phyloP scores from a whole-genome alignment of 35 echinoderm and acorn worm species.

The Chiridota heheva region DNA sequence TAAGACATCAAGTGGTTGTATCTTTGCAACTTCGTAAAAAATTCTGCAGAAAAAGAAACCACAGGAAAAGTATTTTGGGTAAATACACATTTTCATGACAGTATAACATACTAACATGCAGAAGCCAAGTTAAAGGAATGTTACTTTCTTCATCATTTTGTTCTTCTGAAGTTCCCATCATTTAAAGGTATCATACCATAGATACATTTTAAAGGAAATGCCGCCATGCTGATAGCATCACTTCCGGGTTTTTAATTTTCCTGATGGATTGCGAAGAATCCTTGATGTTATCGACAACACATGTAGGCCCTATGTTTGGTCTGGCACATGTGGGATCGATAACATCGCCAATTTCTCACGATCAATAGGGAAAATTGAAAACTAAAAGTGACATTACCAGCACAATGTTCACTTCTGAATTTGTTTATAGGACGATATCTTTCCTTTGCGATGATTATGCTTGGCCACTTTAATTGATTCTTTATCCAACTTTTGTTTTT shows the following conservation, averaged over 20 bases:
- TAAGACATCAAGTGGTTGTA: constrained; percentile 58
- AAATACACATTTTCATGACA: not conserved
- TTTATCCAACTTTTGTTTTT: too few species aligned
- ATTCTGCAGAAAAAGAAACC: constrained; percentile 57
- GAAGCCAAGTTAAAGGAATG: not conserved
- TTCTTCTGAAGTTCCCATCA: not conserved
- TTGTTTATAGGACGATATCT: too few species aligned
- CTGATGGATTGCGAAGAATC: too few species aligned
- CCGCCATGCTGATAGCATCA: too few species aligned
- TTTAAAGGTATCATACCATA: not conserved
- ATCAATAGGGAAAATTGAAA: not conserved
- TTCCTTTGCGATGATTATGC: too few species aligned
- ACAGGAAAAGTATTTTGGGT: too few species aligned
- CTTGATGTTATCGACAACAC: too few species aligned
- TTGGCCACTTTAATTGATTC: too few species aligned
- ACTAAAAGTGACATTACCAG: not conserved
- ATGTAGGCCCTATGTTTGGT: too few species aligned
- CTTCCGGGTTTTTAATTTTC: too few species aligned
- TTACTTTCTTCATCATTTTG: not conserved
- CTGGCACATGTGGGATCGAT: too few species aligned
- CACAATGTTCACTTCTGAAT: too few species aligned
- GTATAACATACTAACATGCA: not conserved
- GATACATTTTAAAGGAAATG: not conserved
- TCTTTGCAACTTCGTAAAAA: constrained; percentile 92
- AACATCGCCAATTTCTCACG: not conserved